phyloP scores from a whole-genome alignment of 2,888 invertebrate genomes.

The Oasisia sp. region DNA sequence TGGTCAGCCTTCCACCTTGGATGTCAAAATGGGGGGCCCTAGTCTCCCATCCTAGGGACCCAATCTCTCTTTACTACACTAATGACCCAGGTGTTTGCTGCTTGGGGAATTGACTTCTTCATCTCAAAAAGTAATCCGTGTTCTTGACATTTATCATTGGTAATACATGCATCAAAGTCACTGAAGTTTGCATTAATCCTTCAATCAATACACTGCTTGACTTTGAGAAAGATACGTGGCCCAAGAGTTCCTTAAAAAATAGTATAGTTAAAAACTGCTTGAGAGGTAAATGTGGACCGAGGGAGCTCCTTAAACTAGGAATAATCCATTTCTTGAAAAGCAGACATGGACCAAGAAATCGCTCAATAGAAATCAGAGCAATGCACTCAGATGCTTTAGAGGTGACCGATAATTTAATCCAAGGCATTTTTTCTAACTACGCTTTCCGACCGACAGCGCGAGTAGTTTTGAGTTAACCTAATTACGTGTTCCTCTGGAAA shows the following conservation, averaged over 20 bases:
- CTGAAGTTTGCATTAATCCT: background rate
- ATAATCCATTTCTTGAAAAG: background rate
- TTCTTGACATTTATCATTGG: background rate
- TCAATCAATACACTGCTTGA: background rate
- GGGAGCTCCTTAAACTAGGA: background rate
- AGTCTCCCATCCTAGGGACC: no score
- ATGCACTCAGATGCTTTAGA: background rate
- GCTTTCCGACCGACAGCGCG: background rate
- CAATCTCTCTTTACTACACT: no score
- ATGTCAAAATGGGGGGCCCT: no score
- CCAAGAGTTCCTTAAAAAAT: background rate
- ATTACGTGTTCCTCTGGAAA: background rate
- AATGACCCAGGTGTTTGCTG: no score
- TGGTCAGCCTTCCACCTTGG: no score
- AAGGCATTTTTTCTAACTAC: background rate
- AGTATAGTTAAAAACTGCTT: background rate
- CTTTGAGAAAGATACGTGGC: background rate
- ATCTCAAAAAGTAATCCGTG: background rate
- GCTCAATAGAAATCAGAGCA: background rate
- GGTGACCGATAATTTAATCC: background rate
- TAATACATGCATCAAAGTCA: background rate
- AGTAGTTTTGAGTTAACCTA: slow-evolving; percentile 1
- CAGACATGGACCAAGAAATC: background rate
- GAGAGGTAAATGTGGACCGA: background rate
- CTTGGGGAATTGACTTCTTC: no score